Percentiles rank a stretch among this genome's conserved stretches.
Evolutionary conservation across 2,113 vertebrate species (phyloP).

Genomic region (human): DNA sequence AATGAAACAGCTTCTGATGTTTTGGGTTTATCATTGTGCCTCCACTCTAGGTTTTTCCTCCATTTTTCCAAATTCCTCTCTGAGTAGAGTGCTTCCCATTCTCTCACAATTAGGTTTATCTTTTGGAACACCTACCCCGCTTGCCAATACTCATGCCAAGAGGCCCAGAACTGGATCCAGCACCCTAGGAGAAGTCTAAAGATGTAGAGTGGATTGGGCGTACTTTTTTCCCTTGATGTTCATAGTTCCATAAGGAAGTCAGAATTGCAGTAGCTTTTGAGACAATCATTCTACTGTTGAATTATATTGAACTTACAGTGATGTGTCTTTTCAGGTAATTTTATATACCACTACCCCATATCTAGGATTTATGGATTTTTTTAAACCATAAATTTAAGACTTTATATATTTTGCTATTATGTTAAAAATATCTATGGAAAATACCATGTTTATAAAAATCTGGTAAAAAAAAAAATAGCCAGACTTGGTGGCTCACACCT

Average conservation of each 20-base stretch:
- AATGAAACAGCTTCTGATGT: not conserved
- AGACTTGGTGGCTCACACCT: too few relatives aligned
- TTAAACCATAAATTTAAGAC: not conserved
- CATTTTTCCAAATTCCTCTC: not conserved
- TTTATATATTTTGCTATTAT: not conserved
- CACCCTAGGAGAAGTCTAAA: rapidly evolving
- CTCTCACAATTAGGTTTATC: rapidly evolving
- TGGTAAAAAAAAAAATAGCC: not conserved
- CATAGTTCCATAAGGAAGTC: not conserved
- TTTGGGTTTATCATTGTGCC: not conserved
- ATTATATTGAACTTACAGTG: not conserved
- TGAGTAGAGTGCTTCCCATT: rapidly evolving
- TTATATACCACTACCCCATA: not conserved
- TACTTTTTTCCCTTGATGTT: rapidly evolving
- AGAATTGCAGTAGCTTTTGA: not conserved
- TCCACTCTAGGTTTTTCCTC: not conserved
- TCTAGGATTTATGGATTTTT: not conserved
- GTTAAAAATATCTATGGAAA: not conserved
- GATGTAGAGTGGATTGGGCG: not conserved
- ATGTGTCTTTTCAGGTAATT: not conserved
- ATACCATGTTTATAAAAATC: not conserved
- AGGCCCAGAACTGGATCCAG: not conserved
- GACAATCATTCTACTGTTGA: not conserved
- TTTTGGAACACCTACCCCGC: not conserved
- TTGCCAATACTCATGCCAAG: rapidly evolving